phyloP scores from a whole-genome alignment of 2,888 invertebrate genomes.

The Lithophane leautieri region DNA sequence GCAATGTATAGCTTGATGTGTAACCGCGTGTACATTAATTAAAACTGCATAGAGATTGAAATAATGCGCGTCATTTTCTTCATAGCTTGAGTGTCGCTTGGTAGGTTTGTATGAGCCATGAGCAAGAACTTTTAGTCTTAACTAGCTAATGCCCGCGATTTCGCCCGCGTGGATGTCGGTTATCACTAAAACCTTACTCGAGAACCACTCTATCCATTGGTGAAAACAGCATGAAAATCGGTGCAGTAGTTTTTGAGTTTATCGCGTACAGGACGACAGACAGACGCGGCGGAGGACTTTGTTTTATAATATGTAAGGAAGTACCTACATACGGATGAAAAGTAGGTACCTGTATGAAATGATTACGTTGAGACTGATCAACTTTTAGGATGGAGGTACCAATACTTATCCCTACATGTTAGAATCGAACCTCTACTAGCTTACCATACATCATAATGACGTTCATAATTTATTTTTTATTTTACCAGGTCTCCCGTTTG shows the following conservation, averaged over 20 bases:
- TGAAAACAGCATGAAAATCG: too few species aligned
- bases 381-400: background rate
- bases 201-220: too few species aligned
- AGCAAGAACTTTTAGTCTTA: background rate
- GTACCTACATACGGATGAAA: background rate
- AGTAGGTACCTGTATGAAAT: background rate
- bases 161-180: too few species aligned
- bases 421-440: background rate
- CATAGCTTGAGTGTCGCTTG: background rate
- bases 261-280: too few species aligned
- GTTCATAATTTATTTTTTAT: conserved; percentile 25
- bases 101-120: background rate
- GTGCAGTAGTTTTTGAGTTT: too few species aligned
- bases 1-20: too few species aligned
- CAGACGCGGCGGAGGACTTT: too few species aligned
- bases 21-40: too few species aligned
- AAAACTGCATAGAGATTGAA: background rate
- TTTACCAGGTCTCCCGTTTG: conserved; percentile 45
- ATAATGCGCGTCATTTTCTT: background rate
- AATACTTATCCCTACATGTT: background rate
- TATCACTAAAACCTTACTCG: too few species aligned
- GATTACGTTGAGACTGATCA: background rate
- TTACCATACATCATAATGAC: background rate
- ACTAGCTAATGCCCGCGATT: too few species aligned
- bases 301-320: too few species aligned